phyloP scores from a whole-genome alignment of 2,888 invertebrate genomes.

The Pinctada fucata region DNA sequence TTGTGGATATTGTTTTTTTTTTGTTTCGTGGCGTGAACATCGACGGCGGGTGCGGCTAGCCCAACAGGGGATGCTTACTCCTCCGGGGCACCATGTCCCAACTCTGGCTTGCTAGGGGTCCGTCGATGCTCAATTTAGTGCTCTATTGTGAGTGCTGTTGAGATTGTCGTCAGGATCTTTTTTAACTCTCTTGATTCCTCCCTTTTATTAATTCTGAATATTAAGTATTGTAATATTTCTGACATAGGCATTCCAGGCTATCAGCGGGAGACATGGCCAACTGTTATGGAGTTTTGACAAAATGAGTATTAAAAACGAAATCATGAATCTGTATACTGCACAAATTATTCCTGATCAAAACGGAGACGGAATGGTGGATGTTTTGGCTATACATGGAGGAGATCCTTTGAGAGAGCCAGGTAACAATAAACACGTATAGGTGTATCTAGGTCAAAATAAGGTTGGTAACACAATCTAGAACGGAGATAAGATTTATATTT shows the following conservation, averaged over 20 bases:
- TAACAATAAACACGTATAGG: slow-evolving; percentile 39
- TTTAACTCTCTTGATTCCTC: no score
- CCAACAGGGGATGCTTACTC: no score
- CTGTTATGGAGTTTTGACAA: slow-evolving; percentile 82
- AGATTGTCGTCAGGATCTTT: no score
- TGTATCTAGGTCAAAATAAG: background rate
- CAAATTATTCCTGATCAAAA: slow-evolving; percentile 84
- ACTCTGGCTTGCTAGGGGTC: no score
- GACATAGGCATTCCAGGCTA: slow-evolving; percentile 79
- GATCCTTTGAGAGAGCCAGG: slow-evolving; percentile 78
- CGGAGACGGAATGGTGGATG: slow-evolving; percentile 83
- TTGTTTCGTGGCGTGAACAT: no score
- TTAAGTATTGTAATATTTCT: background rate
- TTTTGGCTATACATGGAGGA: slow-evolving; percentile 83
- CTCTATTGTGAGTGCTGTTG: no score
- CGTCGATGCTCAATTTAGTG: no score
- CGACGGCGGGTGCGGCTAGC: no score
- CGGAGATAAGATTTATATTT: no score
- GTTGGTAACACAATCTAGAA: background rate
- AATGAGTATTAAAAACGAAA: slow-evolving; percentile 78
- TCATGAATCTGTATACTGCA: slow-evolving; percentile 82
- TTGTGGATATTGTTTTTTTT: no score
- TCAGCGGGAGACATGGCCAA: slow-evolving; percentile 84
- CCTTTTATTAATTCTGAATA: no score
- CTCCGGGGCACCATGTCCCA: no score